These are phyloP conservation scores for Nasonia oneida DNA, from an alignment of 2,888 invertebrate species.

Conservation along the genomic window DNA sequence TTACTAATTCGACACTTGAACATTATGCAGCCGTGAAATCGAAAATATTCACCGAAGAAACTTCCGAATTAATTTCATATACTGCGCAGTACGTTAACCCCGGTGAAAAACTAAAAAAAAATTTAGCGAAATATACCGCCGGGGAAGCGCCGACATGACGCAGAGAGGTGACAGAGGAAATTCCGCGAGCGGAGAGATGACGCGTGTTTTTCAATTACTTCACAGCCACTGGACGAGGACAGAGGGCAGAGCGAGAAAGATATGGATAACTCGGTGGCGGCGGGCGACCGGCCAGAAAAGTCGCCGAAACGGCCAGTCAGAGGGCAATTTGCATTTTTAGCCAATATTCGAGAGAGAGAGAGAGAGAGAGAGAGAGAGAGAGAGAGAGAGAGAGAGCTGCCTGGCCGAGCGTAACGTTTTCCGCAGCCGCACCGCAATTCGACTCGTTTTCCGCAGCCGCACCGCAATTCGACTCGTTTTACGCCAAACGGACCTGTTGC, in stretches of 20 bases:
- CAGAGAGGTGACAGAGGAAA: slow-evolving; percentile 42
- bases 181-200: slow-evolving; percentile 56
- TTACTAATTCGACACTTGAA: neutral
- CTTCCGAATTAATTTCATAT: slow-evolving; percentile 21
- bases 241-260: slow-evolving; percentile 52
- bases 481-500: slow-evolving; percentile 72
- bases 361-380: slow-evolving; percentile 23
- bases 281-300: slow-evolving; percentile 61
- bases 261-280: neutral
- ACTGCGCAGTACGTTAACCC: neutral
- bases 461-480: slow-evolving; percentile 68
- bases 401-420: slow-evolving; percentile 20
- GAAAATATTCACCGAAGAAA: neutral
- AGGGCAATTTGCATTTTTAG: slow-evolving; percentile 75
- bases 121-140: neutral
- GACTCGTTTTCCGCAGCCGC: slow-evolving; percentile 63
- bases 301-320: slow-evolving; percentile 56
- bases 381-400: slow-evolving; percentile 47
- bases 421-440: slow-evolving; percentile 65
- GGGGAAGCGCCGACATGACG: neutral
- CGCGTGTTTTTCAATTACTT: slow-evolving; percentile 74
- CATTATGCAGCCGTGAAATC: neutral
- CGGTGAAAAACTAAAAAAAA: neutral
- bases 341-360: slow-evolving; percentile 69
- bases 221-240: slow-evolving; percentile 63